Conservation (phyloP, 2,113 vertebrate genomes). For the Pachycephala philippinensis region DNA sequence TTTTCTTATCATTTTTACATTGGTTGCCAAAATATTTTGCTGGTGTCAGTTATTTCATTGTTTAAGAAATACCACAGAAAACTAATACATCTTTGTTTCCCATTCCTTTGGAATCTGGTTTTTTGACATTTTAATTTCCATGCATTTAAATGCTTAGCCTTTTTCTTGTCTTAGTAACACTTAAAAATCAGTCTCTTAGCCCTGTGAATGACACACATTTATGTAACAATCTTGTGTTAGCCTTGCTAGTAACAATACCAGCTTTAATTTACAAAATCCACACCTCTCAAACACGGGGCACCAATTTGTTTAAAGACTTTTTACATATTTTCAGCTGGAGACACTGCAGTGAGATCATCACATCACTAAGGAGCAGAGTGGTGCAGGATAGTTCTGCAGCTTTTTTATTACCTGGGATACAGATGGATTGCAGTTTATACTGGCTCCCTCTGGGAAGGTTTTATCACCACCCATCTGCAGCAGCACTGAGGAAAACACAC, state of each 20-base stretch:
- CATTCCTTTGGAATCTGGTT: not conserved
- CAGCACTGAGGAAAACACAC: not conserved
- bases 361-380: not conserved
- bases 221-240: not conserved
- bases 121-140: not conserved
- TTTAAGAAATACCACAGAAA: not conserved
- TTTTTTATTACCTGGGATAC: not conserved
- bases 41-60: not conserved
- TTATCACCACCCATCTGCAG: not conserved
- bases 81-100: not conserved
- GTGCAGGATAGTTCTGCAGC: not conserved
- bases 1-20: not conserved
- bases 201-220: not conserved
- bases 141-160: not conserved
- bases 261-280: not conserved
- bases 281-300: not conserved
- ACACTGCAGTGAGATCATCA: not conserved
- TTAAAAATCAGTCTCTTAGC: not conserved
- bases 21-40: constrained; percentile 4
- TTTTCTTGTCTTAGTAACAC: not conserved
- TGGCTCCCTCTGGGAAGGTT: not conserved
- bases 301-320: not conserved
- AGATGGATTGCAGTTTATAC: not conserved
- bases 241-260: not conserved
- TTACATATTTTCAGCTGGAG: not conserved